A percentile compares a stretch with the other conserved stretches of the same genome.
Evolutionary conservation across 2,888 invertebrate genomes (phyloP).

Genomic region (Blastobasis adustella): DNA sequence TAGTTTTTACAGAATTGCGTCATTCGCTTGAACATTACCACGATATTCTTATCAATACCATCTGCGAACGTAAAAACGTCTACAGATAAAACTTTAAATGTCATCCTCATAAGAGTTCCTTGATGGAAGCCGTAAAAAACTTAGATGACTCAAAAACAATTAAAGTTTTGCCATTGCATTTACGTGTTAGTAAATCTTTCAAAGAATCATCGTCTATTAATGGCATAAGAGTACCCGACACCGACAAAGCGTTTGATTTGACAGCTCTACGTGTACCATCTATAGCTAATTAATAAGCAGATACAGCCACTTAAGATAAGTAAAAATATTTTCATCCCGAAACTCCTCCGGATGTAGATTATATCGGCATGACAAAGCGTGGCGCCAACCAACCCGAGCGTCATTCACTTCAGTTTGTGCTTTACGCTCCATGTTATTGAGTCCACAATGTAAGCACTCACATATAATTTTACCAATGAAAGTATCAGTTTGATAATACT

Average conservation of each 20-base stretch:
- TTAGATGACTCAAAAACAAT: slow-evolving; percentile 22
- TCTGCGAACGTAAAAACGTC: background rate
- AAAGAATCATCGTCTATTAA: slow-evolving; percentile 64
- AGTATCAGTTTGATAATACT: slow-evolving; percentile 16
- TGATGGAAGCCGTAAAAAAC: slow-evolving; percentile 14
- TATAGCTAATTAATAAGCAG: slow-evolving; percentile 72
- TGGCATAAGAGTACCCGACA: slow-evolving; percentile 29
- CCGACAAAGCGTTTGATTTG: slow-evolving; percentile 71
- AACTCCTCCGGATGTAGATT: slow-evolving; percentile 72
- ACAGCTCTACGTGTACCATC: slow-evolving; percentile 64
- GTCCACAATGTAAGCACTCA: slow-evolving; percentile 16
- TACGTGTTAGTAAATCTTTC: slow-evolving; percentile 30
- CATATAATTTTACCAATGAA: slow-evolving; percentile 19
- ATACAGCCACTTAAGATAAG: slow-evolving; percentile 75
- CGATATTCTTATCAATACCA: slow-evolving; percentile 2
- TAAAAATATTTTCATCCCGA: slow-evolving; percentile 74
- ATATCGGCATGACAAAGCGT: slow-evolving; percentile 72
- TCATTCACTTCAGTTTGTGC: slow-evolving; percentile 17
- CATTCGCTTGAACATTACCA: slow-evolving; percentile 4
- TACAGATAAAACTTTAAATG: slow-evolving; percentile 12
- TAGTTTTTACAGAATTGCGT: background rate
- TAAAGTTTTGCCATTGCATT: slow-evolving; percentile 14
- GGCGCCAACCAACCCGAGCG: slow-evolving; percentile 52
- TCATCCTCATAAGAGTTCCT: slow-evolving; percentile 14
- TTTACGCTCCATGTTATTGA: slow-evolving; percentile 5